Evolutionary conservation across 1,140 invertebrate species (phyloP), one percentile per base, ranked within the genome.

Genomic region (Elymnias hypermnestra): DNA sequence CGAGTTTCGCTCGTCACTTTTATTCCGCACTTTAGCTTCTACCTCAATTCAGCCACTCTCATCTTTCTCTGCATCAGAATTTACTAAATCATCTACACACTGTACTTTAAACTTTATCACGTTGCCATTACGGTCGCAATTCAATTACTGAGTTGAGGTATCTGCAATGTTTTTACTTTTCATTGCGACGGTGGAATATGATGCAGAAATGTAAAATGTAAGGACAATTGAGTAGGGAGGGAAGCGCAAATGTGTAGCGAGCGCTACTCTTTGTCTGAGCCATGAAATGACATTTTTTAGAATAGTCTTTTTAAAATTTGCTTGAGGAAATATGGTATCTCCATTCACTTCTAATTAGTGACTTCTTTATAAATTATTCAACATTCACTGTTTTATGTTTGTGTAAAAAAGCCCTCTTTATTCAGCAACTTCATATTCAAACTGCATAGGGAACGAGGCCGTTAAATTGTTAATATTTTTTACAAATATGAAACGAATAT

Each of bases 141-240:
- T 55, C n/a, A n/a, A 2, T 33, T 33, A 38, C 4, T 2, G 18
- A 0, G 2, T 7, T 26, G 10, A 23, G 36, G 59, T 58, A 63
- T 71, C 64, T 75, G 72, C 64, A 77, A 71, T 79, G 73, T 83
- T 83, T 83, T 79, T 83, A 72, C 67, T 79, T 83, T 79, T 79
- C 73, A 77, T 83, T 76, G 75, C 72, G 59, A 72, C 73, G 61
- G 64, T 63, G 62, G 72, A 77, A 82, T 79, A 77, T 79, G 78
- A 83, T 76, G 75, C 70, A 79, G 72, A 73, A 79, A 79, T 83
- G 69, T 79, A 77, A 82, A 78, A 82, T 75, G 72, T 77, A 72
- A 75, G 68, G 73, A 82, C 77, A 78, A 82, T 78, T 79, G 77
- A 71, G 72, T 72, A 60, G 63, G 62, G 70, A 65, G 67, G 60